Conservation (phyloP, 2,797 vertebrate genomes). For the Diplodus sargus region DNA sequence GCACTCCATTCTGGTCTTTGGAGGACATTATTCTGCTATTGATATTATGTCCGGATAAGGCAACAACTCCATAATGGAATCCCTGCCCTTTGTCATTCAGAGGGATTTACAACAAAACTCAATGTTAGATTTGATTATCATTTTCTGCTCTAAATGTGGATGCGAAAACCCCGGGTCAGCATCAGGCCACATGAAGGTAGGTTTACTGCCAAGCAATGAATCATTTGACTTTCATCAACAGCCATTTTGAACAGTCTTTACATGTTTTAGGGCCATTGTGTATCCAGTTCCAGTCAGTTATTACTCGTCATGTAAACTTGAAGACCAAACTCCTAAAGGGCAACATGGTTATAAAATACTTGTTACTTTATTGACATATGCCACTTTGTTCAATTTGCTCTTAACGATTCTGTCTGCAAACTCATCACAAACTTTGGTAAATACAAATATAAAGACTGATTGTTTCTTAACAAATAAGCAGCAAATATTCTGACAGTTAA, state of each 20-base stretch:
- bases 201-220: neutral
- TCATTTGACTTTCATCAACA: neutral
- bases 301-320: constrained; percentile 62
- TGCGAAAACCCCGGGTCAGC: neutral
- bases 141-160: neutral
- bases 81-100: neutral
- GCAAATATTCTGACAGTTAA: constrained; percentile 37
- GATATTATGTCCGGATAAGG: neutral
- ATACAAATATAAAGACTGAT: constrained; percentile 41
- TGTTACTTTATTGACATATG: constrained; percentile 38
- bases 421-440: constrained; percentile 68
- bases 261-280: constrained; percentile 20
- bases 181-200: constrained; percentile 11
- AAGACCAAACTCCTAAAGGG: constrained; percentile 49
- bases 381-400: constrained; percentile 22
- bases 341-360: constrained; percentile 63
- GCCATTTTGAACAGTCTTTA: constrained; percentile 18
- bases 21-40: neutral
- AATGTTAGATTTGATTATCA: neutral
- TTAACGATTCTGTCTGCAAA: constrained; percentile 17
- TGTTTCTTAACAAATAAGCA: constrained; percentile 46
- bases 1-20: neutral
- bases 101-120: too few relatives aligned
- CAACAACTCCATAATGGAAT: neutral
- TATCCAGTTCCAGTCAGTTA: constrained; percentile 53